Evolutionary conservation across 1,140 invertebrate species (phyloP), one percentile per base, ranked within the genome.

Genomic region (Tetraneura akinire): DNA sequence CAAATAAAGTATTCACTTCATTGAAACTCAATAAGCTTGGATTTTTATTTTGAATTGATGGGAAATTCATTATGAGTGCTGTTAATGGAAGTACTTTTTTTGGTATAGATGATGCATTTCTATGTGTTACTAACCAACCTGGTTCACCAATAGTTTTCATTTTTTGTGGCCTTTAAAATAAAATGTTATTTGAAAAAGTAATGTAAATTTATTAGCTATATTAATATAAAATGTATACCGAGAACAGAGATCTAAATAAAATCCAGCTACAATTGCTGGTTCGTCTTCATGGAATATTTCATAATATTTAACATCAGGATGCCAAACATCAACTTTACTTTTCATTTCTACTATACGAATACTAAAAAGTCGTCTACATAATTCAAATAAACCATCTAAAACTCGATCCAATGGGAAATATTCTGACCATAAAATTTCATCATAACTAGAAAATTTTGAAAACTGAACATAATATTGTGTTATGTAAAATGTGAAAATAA

Each of bases 371-470:
- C 88, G 89, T 82, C 92, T 90, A 82, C 91, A 90, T 5, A 97
- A 85, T 49, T 90, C 85, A 83, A 95, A 94, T 1, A 97, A 84
- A 23, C 91, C 91, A 13, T 89, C 85, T 1, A 96, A 86, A 16
- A 97, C 96, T 81, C 88, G 88, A 0, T 91, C 90, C 14, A 96
- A 85, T 0, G 94, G 93, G 83, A 98, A 98, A 86, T 93, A 97
- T 84, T 94, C 90, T 10, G 90, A 87, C 18, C 96, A 86, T 80
- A 90, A 87, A 57, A 91, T 88, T 81, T 95, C 91, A 81, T 93
- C 90, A 82, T 90, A 90, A 80, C 89, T 90, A 82, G 18, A 82
- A 62, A 26, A 62, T 82, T 37, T n/a, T n/a, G n/a, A n/a, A n/a
- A 23, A 66, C 60, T 62, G 9, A 23, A 53, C n/a, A 81, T 66